Evolutionary conservation across 2,888 invertebrate genomes (phyloP), one percentile per base, ranked within the genome.

Genomic region (Dasysyrphus tricinctus): DNA sequence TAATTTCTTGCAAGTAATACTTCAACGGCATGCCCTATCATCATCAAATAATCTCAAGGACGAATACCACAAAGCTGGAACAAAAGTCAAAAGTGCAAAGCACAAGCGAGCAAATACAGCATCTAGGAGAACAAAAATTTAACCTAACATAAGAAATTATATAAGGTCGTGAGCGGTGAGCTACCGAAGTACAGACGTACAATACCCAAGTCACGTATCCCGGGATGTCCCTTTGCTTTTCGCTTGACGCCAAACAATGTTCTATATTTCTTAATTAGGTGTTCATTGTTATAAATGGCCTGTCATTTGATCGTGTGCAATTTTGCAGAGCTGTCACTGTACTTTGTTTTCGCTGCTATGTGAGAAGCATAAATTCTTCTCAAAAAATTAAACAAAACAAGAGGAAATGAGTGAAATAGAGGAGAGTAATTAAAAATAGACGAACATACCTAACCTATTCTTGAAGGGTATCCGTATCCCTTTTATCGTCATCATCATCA

Each of bases 261-360:
- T 81, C 86, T 86, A 86, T 86, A 86, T 86, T 86, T 86, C 86
- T 86, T 86, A 86, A 86, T 86, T 86, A 86, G 86, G 86, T 86
- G 86, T 86, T 86, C 86, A 86, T 86, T 86, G 86, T 86, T 86
- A 86, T 86, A 86, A 86, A 86, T 86, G 86, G 86, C 82, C 86
- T 86, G 86, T 79, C 86, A 86, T 81, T 86, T 82, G 70, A 78
- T 86, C 86, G 78, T 86, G 86, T 82, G 86, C 86, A 86, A 86
- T 86, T 86, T 86, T 82, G 79, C 82, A 65, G 82, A 85, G 78
- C 82, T 86, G 86, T 86, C 86, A 86, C 49, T 86, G 82, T 86
- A 82, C 79, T 86, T 75, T 82, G 86, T 82, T 86, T 84, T 82
- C 78, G n/a, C 42, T 79, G 78, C 72, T 82, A 78, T 86, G 86